Evolutionary conservation across 2,888 invertebrate genomes (phyloP), one percentile per base, ranked within the genome.

Genomic region (Polylopha cassiicola): DNA sequence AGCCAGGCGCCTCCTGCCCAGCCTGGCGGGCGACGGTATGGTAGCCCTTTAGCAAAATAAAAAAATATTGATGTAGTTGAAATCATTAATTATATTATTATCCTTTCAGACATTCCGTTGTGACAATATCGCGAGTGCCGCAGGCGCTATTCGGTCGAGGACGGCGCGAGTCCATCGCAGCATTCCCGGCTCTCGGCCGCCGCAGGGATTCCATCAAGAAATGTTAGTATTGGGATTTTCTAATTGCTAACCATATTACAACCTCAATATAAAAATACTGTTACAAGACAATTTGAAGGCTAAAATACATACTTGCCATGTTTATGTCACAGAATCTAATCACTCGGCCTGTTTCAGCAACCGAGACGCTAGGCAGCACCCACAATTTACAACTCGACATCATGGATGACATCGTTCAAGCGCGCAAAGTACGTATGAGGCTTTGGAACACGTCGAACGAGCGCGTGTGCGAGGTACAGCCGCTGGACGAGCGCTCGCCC

Each of bases 321-420:
- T 2, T 13, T 8, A n/a, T 26, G 8, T 15, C 9, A 11, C 41
- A 11, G 29, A 6, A 16, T 16, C 41, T 41, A 41, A 41, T 41
- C 41, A 41, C 41, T 26, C 20, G 46, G 44, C 39, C 36, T 42
- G 41, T 54, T 54, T 32, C 79, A 29, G 90, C 93, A 23, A 91
- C 91, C 31, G 92, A 92, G 58, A 71, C 77, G 0, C 85, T 90
- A 23, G 93, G 94, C 37, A 94, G 94, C 71, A 90, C 92, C 23
- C 94, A 94, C 69, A 95, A 94, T 64, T 85, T 95, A 4, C 93
- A 94, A 65, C 77, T 95, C 55, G 95, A 95, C 63, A 94, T 95
- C 51, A 94, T 95, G 94, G 95, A 95, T 58, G 94, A 95, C 62
- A 95, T 95, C 46, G 92, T 94, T 7, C 91, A 91, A 59, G 92